Percentiles rank a stretch among this genome's conserved stretches.
These are phyloP conservation scores for Sardina pilchardus DNA, from an alignment of 2,113 vertebrate genomes.

Conservation along the genomic window DNA sequence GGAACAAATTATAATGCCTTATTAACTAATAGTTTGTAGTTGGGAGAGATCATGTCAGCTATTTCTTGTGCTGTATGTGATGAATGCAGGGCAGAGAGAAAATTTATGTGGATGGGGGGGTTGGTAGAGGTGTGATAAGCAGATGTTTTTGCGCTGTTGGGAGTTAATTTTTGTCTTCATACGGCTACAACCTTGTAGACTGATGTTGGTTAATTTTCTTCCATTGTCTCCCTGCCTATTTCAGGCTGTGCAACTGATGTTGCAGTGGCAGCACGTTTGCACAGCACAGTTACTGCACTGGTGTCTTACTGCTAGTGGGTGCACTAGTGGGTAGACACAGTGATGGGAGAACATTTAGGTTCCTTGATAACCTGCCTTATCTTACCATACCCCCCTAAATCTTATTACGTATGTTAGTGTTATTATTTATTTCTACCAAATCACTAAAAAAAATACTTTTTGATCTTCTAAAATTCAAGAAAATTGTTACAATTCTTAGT, in stretches of 20 bases:
- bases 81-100: neutral
- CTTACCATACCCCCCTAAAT: neutral
- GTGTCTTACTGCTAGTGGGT: neutral
- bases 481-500: conserved; percentile 19
- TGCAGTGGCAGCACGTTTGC: neutral
- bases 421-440: conserved; percentile 20
- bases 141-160: neutral
- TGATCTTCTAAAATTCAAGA: conserved; percentile 15
- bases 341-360: neutral
- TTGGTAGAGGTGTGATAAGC: neutral
- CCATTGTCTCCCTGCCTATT: neutral
- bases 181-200: conserved; percentile 7
- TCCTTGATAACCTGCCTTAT: neutral
- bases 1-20: conserved; percentile 65
- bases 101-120: neutral
- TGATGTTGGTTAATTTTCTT: neutral
- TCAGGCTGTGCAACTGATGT: neutral
- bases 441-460: conserved; percentile 15
- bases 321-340: neutral
- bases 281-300: neutral
- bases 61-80: conserved; percentile 74
- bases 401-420: neutral
- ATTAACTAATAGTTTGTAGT: conserved; percentile 56
- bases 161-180: neutral
- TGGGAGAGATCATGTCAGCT: conserved; percentile 53